Percentiles rank a stretch among this genome's conserved stretches.
Conservation (phyloP, 30 jellyfish, hydroid and myxozoan species). For the Cassiopea xamachana region DNA sequence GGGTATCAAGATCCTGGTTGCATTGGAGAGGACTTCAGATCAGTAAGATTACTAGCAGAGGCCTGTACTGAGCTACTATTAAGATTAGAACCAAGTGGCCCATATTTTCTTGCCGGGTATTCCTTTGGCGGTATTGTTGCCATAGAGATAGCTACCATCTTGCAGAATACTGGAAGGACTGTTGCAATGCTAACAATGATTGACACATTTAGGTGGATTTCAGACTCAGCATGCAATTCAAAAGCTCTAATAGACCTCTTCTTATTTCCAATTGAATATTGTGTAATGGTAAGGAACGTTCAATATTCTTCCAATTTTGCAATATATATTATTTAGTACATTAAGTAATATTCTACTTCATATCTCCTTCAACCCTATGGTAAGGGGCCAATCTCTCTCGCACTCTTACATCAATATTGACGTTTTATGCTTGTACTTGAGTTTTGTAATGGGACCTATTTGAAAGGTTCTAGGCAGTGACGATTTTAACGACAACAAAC, state of each 20-base stretch:
- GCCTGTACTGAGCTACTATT: constrained; percentile 39
- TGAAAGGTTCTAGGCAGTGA: too few species aligned
- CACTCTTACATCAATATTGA: too few species aligned
- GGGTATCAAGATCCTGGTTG: constrained; percentile 71
- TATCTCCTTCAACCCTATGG: too few species aligned
- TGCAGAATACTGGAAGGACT: constrained; percentile 39
- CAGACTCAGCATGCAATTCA: constrained; percentile 32
- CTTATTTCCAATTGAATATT: neutral
- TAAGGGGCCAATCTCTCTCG: too few species aligned
- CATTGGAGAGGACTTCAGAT: constrained; percentile 47
- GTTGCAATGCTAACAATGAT: constrained; percentile 56
- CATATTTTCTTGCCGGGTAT: constrained; percentile 68
- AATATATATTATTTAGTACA: too few species aligned
- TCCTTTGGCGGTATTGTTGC: constrained; percentile 38
- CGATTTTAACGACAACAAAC: too few species aligned
- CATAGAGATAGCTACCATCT: constrained; percentile 58
- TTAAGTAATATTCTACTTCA: too few species aligned
- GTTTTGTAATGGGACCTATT: too few species aligned
- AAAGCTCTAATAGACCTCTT: constrained; percentile 3
- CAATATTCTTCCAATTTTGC: too few species aligned
- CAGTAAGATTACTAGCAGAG: constrained; percentile 44
- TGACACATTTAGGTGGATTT: constrained; percentile 47
- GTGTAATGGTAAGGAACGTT: neutral
- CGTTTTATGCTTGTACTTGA: too few species aligned
- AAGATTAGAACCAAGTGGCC: constrained; percentile 48